Conservation (phyloP, 1,140 invertebrate genomes). For the Sitophilus oryzae region DNA sequence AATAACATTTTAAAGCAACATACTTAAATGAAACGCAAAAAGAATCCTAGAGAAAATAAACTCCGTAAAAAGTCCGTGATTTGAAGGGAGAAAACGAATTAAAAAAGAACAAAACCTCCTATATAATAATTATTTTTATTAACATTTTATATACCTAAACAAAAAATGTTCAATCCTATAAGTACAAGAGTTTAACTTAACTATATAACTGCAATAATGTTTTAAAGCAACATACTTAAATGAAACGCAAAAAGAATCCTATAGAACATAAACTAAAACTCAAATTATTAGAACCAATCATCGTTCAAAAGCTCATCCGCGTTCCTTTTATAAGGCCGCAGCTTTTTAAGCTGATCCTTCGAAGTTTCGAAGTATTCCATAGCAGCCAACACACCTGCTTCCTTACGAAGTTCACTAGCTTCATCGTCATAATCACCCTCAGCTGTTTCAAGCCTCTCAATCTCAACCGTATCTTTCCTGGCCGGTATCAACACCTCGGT, state of each 20-base stretch:
- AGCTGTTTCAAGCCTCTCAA: background rate
- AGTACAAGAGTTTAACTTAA: too few species aligned
- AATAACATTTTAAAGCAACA: too few species aligned
- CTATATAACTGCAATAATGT: too few species aligned
- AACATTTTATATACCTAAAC: background rate
- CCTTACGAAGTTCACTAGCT: background rate
- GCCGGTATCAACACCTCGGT: slow-evolving; percentile 11
- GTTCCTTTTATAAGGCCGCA: slow-evolving; percentile 11
- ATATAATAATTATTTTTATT: too few species aligned
- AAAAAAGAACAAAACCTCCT: too few species aligned
- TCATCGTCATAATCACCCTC: background rate
- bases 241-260: too few species aligned
- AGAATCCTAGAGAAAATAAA: too few species aligned
- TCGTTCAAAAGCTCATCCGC: slow-evolving; percentile 12
- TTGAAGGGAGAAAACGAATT: too few species aligned
- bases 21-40: too few species aligned
- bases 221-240: too few species aligned
- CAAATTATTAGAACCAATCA: slow-evolving; percentile 18
- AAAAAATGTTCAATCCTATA: background rate
- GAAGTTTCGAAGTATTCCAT: slow-evolving; percentile 18
- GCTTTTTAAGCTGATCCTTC: slow-evolving; percentile 16
- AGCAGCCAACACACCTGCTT: slow-evolving; percentile 14
- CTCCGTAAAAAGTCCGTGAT: too few species aligned
- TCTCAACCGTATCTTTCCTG: background rate
- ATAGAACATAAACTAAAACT: too few species aligned